These are phyloP conservation scores for Gymnocephalus cernua DNA, from an alignment of 2,113 vertebrate genomes.

Conservation along the genomic window DNA sequence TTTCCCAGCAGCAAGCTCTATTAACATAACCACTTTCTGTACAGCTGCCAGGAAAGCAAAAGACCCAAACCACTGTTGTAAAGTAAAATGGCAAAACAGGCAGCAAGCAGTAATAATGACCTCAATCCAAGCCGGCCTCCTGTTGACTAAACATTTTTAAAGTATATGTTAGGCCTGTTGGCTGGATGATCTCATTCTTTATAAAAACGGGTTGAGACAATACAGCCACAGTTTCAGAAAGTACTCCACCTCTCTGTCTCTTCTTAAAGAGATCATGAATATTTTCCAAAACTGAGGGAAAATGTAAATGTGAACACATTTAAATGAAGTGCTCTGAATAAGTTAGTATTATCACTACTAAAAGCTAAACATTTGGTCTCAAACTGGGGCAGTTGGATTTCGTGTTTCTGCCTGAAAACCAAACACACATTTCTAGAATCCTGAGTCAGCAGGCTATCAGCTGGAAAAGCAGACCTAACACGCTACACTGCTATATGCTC, in stretches of 20 bases:
- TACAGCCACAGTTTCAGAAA: conserved; percentile 15
- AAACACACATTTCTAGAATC: conserved; percentile 7
- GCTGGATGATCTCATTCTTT: conserved; percentile 56
- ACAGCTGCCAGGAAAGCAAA: conserved; percentile 72
- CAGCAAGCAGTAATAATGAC: conserved; percentile 38
- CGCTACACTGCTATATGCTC: not conserved
- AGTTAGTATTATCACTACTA: not conserved
- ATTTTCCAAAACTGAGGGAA: not conserved
- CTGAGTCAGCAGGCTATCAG: not conserved
- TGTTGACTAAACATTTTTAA: conserved; percentile 29
- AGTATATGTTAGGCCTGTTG: conserved; percentile 36
- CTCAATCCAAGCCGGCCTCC: conserved; percentile 28
- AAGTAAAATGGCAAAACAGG: conserved; percentile 43
- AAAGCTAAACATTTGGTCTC: conserved; percentile 16
- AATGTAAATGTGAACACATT: not conserved
- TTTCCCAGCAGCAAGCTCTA: conserved; percentile 48
- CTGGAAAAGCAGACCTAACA: not conserved
- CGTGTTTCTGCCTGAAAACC: not conserved
- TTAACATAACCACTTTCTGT: conserved; percentile 68
- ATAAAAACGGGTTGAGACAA: conserved; percentile 23
- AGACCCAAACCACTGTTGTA: conserved; percentile 51
- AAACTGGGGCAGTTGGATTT: conserved; percentile 17
- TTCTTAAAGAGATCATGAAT: not conserved
- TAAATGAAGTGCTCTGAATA: not conserved
- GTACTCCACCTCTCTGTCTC: not conserved